phyloP scores from a whole-genome alignment of 2,113 vertebrate species.

The Turnix velox region DNA sequence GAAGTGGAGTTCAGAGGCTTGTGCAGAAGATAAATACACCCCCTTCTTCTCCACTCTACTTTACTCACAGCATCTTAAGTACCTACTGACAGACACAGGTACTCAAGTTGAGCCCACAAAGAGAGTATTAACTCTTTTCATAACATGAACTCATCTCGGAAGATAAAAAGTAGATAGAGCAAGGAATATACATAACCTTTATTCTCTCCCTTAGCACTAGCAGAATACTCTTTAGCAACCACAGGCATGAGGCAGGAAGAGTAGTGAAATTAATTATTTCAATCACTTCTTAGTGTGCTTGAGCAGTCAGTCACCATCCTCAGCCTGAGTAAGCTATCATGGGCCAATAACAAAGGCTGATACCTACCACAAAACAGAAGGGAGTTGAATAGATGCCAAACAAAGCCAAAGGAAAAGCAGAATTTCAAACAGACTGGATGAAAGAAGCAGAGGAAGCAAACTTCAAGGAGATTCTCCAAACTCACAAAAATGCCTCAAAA shows the following conservation, averaged over 20 bases:
- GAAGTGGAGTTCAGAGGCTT: background rate
- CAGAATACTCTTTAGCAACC: background rate
- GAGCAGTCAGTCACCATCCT: background rate
- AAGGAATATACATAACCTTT: background rate
- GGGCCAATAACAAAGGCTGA: background rate
- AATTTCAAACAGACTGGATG: conserved; percentile 43
- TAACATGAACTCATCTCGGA: background rate
- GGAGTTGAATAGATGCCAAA: conserved; percentile 23
- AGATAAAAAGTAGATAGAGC: background rate
- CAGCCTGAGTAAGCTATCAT: background rate
- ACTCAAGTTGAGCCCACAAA: background rate
- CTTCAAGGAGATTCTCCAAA: conserved; percentile 37
- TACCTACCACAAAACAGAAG: background rate
- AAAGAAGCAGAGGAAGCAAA: conserved; percentile 23
- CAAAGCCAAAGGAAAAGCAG: conserved; percentile 27
- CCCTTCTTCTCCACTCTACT: background rate
- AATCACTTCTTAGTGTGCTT: background rate
- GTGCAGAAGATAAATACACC: background rate
- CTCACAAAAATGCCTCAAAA: background rate
- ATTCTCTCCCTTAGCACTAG: background rate
- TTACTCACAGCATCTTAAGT: background rate
- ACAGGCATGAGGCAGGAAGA: background rate
- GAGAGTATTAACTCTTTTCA: background rate
- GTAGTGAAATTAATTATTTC: background rate
- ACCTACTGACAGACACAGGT: background rate